Base-by-base conservation (phyloP, 2,888 invertebrate species). In the Amphipyra tragopoginis region DNA sequence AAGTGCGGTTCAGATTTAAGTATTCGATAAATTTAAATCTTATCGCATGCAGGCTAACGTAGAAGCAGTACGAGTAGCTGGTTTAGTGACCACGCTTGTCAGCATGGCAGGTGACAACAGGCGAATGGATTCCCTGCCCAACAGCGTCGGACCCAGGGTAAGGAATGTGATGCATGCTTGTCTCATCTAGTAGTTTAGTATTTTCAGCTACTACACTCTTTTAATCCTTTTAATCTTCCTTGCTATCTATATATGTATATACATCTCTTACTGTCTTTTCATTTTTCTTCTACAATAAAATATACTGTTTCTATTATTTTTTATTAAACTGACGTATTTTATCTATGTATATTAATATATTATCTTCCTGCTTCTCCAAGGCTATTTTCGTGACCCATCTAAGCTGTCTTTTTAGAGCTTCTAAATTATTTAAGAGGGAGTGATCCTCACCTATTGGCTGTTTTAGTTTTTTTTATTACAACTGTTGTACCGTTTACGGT, bases 21-120 rank as follows among this genome's bases (percentile, higher is more conserved):
- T 83, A 81, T 82, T 87, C 89, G 90, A 91, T 92, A 88, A 89
- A 93, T 93, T 93, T 92, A 92, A 92, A 92, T 93, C 91, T 94
- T 93, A 93, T 90, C 86, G 94, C 93, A 93, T 94, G 93, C 94
- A 95, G 94, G 97, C 97, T 82, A 97, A 97, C 94, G 96, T 97
- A 90, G 97, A 97, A 90, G 97, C 97, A 84, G 97, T 97, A 66
- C 95, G 97, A 82, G 97, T 97, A 85, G 97, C 97, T 70, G 97
- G 97, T 75, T 95, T 98, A 86, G 97, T 97, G 86, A 97, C 97
- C 80, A 97, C 97, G 80, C 96, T 97, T 90, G 97, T 97, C 89
- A 97, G 97, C 94, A 97, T 97, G 86, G 97, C 97, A 65, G 97
- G 97, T 49, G 96, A 96, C 95, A 89, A 90, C 90, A 85, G 91